phyloP scores from a whole-genome alignment of 2,888 invertebrate genomes.

The Liopterus haemorrhoidalis region DNA sequence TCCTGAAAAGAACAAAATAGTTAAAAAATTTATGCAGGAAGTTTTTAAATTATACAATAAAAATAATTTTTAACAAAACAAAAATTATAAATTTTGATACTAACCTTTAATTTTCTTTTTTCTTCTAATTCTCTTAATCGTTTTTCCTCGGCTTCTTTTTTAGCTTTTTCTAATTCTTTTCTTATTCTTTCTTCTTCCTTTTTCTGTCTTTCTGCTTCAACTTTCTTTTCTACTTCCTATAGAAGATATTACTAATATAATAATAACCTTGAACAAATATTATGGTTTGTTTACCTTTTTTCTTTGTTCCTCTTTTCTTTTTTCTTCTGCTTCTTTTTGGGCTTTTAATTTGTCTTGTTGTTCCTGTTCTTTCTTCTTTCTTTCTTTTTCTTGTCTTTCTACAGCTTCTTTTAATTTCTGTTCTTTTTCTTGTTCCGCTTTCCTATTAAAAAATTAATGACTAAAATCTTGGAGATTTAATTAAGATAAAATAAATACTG shows the following conservation, averaged over 20 bases:
- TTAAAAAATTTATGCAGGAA: no score
- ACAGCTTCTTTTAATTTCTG: constrained; percentile 35
- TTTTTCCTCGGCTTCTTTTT: constrained; percentile 48
- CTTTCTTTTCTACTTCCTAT: constrained; percentile 50
- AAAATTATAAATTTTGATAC: constrained; percentile 24
- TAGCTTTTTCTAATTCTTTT: constrained; percentile 49
- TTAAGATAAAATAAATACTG: no score
- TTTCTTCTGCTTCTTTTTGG: constrained; percentile 50
- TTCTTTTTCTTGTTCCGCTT: constrained; percentile 21
- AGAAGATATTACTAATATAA: constrained; percentile 14
- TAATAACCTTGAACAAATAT: constrained; percentile 7
- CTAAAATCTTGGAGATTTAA: no score
- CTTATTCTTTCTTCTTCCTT: constrained; percentile 51
- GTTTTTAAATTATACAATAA: no score
- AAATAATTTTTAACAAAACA: constrained; percentile 17
- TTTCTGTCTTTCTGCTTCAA: constrained; percentile 49
- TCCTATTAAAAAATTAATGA: no score
- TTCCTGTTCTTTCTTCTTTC: constrained; percentile 46
- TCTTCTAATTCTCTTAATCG: constrained; percentile 50
- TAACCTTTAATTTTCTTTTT: constrained; percentile 47
- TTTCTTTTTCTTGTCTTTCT: constrained; percentile 46
- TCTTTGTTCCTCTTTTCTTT: constrained; percentile 48
- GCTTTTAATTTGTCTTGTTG: constrained; percentile 46
- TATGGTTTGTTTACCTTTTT: constrained; percentile 36
- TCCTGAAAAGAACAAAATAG: constrained; percentile 35